These are phyloP conservation scores for Xenopus laevis DNA, from an alignment of 2,113 vertebrate genomes.

Conservation along the genomic window DNA sequence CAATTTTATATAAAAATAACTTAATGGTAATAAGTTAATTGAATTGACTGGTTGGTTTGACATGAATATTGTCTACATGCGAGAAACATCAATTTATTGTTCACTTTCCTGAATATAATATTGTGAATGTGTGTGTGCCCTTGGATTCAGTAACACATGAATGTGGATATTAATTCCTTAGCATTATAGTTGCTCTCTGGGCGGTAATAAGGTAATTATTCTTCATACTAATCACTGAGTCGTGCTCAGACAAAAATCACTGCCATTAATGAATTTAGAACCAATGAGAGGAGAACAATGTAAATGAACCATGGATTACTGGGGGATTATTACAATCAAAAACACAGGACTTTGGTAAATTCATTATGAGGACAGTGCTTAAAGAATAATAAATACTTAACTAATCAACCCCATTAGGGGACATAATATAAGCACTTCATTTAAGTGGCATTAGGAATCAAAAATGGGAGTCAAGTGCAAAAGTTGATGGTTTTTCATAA, in stretches of 20 bases:
- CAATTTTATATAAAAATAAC: too few relatives aligned
- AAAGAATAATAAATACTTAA: slow-evolving; percentile 50
- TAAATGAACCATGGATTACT: slow-evolving; percentile 74
- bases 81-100: too few relatives aligned
- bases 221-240: slow-evolving; percentile 62
- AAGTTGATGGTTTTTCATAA: background rate
- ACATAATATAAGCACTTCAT: slow-evolving; percentile 31
- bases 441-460: slow-evolving; percentile 26
- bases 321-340: slow-evolving; percentile 69
- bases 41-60: too few relatives aligned
- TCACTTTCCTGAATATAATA: background rate
- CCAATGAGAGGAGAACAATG: slow-evolving; percentile 57
- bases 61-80: too few relatives aligned
- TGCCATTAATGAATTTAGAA: slow-evolving; percentile 74
- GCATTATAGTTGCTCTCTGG: slow-evolving; percentile 20
- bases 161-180: slow-evolving; percentile 22
- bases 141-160: slow-evolving; percentile 4
- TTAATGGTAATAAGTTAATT: too few relatives aligned
- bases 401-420: slow-evolving; percentile 42
- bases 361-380: slow-evolving; percentile 69
- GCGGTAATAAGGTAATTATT: slow-evolving; percentile 64
- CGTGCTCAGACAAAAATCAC: slow-evolving; percentile 73
- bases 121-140: slow-evolving; percentile 4
- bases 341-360: slow-evolving; percentile 66
- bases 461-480: background rate